phyloP scores from a whole-genome alignment of 2,113 vertebrate species.

The Rhipidura dahli region DNA sequence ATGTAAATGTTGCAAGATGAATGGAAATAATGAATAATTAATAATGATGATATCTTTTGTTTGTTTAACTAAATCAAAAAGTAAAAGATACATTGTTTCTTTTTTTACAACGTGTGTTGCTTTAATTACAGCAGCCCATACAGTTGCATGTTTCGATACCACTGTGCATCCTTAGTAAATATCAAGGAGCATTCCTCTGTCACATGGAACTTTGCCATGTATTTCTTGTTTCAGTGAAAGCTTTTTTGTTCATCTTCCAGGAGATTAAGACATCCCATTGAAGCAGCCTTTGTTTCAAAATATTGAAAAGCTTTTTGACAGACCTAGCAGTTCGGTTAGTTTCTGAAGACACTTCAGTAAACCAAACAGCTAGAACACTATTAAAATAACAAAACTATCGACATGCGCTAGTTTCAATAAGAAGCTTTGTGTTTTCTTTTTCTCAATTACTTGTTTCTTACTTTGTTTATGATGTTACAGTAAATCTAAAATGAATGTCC shows the following conservation, averaged over 20 bases:
- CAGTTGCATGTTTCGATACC: neutral
- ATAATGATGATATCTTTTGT: accelerated
- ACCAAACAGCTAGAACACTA: neutral
- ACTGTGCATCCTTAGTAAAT: neutral
- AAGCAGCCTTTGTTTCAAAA: neutral
- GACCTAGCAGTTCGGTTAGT: neutral
- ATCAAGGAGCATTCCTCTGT: neutral
- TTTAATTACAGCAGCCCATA: neutral
- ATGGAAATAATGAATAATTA: neutral
- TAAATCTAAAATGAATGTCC: neutral
- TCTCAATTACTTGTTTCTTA: neutral
- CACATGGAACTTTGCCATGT: neutral
- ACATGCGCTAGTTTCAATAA: neutral
- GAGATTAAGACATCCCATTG: neutral
- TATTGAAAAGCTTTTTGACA: neutral
- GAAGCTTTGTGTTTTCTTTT: neutral
- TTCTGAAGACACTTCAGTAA: neutral
- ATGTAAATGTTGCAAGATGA: neutral
- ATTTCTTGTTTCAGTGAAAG: neutral
- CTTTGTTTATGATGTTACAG: neutral
- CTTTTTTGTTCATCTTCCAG: neutral
- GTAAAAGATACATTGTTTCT: neutral
- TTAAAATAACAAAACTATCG: neutral
- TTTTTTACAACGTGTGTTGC: neutral
- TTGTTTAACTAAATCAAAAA: neutral